Evolutionary conservation across 1,140 invertebrate genomes (phyloP).

Genomic region (Nasonia longicornis): DNA sequence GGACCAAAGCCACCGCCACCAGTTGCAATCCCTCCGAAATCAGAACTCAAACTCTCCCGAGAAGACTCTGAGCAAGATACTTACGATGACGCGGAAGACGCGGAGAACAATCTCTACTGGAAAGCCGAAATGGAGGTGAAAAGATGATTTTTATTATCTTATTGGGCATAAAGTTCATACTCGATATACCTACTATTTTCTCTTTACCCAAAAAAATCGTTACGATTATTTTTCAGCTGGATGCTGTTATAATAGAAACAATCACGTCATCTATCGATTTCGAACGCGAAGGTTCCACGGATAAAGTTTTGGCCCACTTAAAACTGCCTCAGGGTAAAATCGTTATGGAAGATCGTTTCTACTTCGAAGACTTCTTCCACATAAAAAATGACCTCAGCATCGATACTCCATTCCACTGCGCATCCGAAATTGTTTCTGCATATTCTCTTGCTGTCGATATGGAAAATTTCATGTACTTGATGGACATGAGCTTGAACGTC

Average conservation of each 20-base stretch:
- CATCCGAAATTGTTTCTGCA: constrained; percentile 72
- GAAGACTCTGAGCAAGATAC: constrained; percentile 53
- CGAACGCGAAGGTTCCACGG: constrained; percentile 69
- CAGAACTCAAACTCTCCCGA: constrained; percentile 36
- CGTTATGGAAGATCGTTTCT: constrained; percentile 67
- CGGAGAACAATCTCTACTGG: constrained; percentile 71
- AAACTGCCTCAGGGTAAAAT: constrained; percentile 70
- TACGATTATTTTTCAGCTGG: constrained; percentile 50
- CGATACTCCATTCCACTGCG: constrained; percentile 73
- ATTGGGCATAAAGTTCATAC: not conserved
- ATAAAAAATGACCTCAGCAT: constrained; percentile 77
- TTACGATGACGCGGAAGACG: constrained; percentile 62
- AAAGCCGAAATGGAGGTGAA: constrained; percentile 72
- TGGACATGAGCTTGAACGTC: constrained; percentile 69
- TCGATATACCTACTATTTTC: constrained; percentile 10
- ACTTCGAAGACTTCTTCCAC: constrained; percentile 72
- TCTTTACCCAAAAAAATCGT: not conserved
- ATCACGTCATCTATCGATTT: constrained; percentile 72
- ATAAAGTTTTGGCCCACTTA: constrained; percentile 68
- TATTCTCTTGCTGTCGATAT: constrained; percentile 73
- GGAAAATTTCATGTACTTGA: constrained; percentile 70
- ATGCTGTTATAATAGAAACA: constrained; percentile 62
- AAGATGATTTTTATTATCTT: constrained; percentile 17
- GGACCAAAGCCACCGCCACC: constrained; percentile 58
- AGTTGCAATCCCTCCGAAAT: constrained; percentile 51